Base-by-base conservation (phyloP, 2,113 vertebrate genomes). In the Nibea albiflora region DNA sequence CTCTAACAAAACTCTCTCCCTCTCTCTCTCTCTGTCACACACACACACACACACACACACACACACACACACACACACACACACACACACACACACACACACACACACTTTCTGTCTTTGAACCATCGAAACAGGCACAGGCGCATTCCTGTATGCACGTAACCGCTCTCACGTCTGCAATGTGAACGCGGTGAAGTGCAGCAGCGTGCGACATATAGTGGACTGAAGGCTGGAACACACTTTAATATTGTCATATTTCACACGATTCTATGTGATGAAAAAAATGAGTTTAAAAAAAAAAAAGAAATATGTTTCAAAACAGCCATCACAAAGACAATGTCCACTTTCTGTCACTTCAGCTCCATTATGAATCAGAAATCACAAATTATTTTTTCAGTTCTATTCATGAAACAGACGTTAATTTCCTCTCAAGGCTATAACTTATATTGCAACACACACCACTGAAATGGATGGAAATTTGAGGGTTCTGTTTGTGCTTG, bases 81-180 rank as follows among this genome's bases (percentile, higher is more conserved):
- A 31, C 31, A 35, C 6, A 35, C 35, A 35, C 35, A 35, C 35
- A 35, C 35, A 35, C 35, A 35, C 35, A 8, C 35, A 39, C 35
- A 39, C 35, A 39, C 35, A 39, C 35, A 15, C 16, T 12, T 24
- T 42, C 35, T 63, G 22, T 68, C 53, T 81, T n/a, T 83, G 16
- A 64, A 39, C 50, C 61, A 49, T 67, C 56, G 39, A 62, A 83
- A 92, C 79, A 73, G 42, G 74, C 76, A 76, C 35, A 63, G 56
- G 63, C 78, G 56, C 88, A 91, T 94, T 94, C 90, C 86, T 87
- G 24, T 62, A 83, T 46, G 88, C 85, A 86, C 91, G 81, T 76
- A 50, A 73, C 85, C 81, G 82, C 44, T 12, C 50, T 39, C 66
- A 22, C 60, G 28, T n/a, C 42, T 74, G 60, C 69, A 14, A 20